phyloP scores from a whole-genome alignment of 2,797 vertebrate species.

The Notoglanidium macrostoma region DNA sequence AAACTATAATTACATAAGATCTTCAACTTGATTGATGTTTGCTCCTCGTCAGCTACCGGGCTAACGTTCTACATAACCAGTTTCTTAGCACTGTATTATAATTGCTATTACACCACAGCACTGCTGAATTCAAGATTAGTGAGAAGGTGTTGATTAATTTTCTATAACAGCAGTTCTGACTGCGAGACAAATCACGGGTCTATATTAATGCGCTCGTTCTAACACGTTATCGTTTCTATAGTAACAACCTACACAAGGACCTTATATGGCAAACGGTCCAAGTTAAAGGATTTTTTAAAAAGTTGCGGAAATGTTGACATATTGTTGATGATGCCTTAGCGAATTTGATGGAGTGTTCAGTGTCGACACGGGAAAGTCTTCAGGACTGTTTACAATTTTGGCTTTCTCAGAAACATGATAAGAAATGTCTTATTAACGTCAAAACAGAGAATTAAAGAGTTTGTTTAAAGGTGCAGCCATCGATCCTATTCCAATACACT shows the following conservation, averaged over 20 bases:
- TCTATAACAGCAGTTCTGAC: not conserved
- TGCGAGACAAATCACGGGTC: not conserved
- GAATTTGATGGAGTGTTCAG: not conserved
- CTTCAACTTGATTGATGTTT: no score
- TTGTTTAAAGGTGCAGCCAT: not conserved
- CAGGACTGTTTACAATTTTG: not conserved
- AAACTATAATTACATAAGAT: not conserved
- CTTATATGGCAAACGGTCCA: not conserved
- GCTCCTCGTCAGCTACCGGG: no score
- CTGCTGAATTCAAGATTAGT: not conserved
- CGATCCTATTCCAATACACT: no score
- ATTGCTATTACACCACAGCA: no score
- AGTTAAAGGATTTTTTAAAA: not conserved
- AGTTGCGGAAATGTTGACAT: not conserved
- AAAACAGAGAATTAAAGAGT: not conserved
- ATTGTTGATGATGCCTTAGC: not conserved
- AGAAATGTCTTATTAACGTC: not conserved
- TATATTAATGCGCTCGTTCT: not conserved
- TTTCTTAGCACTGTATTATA: not conserved
- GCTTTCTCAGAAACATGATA: not conserved
- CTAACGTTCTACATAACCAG: not conserved
- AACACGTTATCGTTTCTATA: not conserved
- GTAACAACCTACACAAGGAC: not conserved
- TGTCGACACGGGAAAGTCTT: not conserved
- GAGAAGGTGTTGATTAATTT: not conserved